phyloP scores from a whole-genome alignment of 1,140 invertebrate genomes.

The Callitettix versicolor region DNA sequence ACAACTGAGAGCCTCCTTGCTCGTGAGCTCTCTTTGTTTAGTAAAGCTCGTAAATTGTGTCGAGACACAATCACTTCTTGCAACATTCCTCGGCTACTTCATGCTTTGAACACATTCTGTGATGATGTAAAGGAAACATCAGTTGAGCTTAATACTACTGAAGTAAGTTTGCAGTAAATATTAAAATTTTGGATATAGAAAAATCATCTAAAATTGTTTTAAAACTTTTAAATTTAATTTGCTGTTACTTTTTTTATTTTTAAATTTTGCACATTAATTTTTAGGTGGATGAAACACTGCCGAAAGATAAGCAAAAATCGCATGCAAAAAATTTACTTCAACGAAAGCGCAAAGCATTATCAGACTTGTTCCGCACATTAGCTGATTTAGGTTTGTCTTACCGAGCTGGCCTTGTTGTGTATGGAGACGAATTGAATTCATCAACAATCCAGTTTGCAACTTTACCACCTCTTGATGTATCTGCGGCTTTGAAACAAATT shows the following conservation, averaged over 20 bases:
- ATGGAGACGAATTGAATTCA: slow-evolving; percentile 31
- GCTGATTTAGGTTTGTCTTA: slow-evolving; percentile 66
- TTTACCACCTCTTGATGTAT: slow-evolving; percentile 48
- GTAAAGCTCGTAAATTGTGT: slow-evolving; percentile 37
- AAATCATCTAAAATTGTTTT: too few relatives aligned
- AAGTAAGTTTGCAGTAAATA: background rate
- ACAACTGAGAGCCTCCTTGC: background rate
- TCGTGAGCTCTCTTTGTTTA: slow-evolving; percentile 27
- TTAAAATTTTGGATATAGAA: too few relatives aligned
- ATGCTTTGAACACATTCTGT: background rate
- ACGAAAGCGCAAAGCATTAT: slow-evolving; percentile 69
- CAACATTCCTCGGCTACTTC: slow-evolving; percentile 4
- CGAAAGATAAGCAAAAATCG: slow-evolving; percentile 65
- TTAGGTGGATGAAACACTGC: slow-evolving; percentile 46
- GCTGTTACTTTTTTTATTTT: too few relatives aligned
- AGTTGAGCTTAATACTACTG: background rate
- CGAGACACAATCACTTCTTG: slow-evolving; percentile 14
- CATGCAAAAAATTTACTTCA: slow-evolving; percentile 72
- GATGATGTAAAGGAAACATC: background rate
- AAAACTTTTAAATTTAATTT: too few relatives aligned
- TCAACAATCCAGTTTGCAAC: slow-evolving; percentile 30
- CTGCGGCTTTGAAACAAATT: slow-evolving; percentile 37
- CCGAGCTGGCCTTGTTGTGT: slow-evolving; percentile 53
- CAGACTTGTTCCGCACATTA: slow-evolving; percentile 73
- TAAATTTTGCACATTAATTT: too few relatives aligned